These are phyloP conservation scores for Rhingia campestris DNA, from an alignment of 2,888 invertebrate species.

Conservation along the genomic window DNA sequence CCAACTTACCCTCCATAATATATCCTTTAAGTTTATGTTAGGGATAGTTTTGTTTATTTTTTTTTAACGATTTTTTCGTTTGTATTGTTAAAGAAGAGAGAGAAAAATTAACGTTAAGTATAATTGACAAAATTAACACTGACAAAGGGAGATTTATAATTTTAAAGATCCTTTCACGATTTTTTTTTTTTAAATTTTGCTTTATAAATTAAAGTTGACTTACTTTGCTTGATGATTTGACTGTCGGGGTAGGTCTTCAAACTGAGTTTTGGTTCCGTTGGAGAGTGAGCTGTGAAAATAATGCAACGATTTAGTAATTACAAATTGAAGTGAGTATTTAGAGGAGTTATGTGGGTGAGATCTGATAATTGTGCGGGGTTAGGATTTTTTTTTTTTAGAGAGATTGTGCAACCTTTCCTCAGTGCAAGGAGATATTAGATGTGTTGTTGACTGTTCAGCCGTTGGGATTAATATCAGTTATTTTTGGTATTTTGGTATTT, in stretches of 20 bases:
- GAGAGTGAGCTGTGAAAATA: slow-evolving; percentile 50
- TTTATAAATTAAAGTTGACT: slow-evolving; percentile 82
- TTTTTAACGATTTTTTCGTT: slow-evolving; percentile 61
- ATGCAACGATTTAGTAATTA: not conserved
- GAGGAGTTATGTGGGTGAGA: slow-evolving; percentile 3
- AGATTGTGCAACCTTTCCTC: too few relatives aligned
- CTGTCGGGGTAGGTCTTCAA: slow-evolving; percentile 90
- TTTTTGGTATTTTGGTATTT: too few relatives aligned
- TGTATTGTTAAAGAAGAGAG: slow-evolving; percentile 71
- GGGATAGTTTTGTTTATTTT: slow-evolving; percentile 70
- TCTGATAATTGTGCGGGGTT: not conserved
- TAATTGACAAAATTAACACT: slow-evolving; percentile 19
- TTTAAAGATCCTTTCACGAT: not conserved
- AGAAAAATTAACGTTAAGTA: slow-evolving; percentile 63
- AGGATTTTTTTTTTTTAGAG: too few relatives aligned
- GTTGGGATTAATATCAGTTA: too few relatives aligned
- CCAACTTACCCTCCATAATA: slow-evolving; percentile 83
- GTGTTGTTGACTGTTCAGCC: too few relatives aligned
- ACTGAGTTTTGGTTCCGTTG: slow-evolving; percentile 83
- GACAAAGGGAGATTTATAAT: slow-evolving; percentile 4
- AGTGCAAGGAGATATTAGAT: too few relatives aligned
- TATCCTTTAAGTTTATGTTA: slow-evolving; percentile 79
- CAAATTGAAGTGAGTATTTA: not conserved
- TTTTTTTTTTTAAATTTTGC: not conserved
- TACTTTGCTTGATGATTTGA: slow-evolving; percentile 93